Evolutionary conservation across 2,113 vertebrate genomes (phyloP).

Genomic region (Sakesphorus luctuosus): DNA sequence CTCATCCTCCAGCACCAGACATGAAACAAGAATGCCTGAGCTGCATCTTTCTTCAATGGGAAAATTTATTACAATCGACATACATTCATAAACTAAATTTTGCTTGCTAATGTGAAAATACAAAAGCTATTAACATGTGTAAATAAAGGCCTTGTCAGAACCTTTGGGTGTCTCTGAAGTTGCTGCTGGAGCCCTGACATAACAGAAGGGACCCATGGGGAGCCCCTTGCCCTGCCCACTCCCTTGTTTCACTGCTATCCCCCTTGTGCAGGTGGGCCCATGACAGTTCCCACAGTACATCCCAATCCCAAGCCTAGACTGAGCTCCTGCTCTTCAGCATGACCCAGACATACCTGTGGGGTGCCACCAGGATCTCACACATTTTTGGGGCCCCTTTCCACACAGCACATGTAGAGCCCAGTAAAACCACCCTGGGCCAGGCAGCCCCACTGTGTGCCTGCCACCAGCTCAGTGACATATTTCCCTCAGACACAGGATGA

Average conservation of each 20-base stretch:
- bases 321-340: neutral
- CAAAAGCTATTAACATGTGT: neutral
- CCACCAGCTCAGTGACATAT: neutral
- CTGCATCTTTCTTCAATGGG: neutral
- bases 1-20: accelerated
- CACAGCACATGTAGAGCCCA: neutral
- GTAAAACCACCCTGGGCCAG: neutral
- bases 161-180: neutral
- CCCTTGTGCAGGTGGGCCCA: neutral
- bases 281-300: neutral
- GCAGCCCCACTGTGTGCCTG: neutral
- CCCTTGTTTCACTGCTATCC: neutral
- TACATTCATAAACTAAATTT: neutral
- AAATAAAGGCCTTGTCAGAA: neutral
- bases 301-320: neutral
- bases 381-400: neutral
- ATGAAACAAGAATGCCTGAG: neutral
- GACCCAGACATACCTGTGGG: neutral
- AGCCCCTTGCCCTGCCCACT: neutral
- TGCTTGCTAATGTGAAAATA: neutral
- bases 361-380: neutral
- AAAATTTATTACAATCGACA: neutral
- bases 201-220: neutral
- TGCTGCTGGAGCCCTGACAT: neutral
- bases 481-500: neutral